Evolutionary conservation across 2,113 vertebrate genomes (phyloP), one percentile per base, ranked within the genome.

Genomic region (Xiphorhynchus elegans): DNA sequence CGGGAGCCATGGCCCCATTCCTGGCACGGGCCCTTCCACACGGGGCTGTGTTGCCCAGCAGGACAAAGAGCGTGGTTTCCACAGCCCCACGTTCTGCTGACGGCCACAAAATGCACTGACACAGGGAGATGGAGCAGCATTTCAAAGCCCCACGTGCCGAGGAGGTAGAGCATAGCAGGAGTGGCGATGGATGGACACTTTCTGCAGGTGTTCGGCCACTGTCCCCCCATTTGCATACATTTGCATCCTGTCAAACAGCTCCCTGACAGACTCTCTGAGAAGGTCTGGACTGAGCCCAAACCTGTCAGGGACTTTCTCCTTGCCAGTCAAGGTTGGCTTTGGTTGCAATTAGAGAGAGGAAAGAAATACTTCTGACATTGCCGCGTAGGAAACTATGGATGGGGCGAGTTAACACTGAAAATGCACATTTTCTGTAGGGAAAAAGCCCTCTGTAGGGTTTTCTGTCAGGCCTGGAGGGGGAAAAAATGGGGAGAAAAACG

Each of bases 231-330:
- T 98, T 98, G 96, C 98, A 98, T 98, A 83, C 17, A 98, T 98
- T 98, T 98, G 97, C 98, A 98, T 98, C 94, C 98, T 98, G 98
- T 98, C 98, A 98, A 97, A 97, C 97, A 96, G 97, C 88, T 95
- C 98, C 97, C 98, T 98, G 98, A 98, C 98, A 97, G 97, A 86
- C 84, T 96, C 97, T 97, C 97, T 98, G 98, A 98, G 97, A 98
- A 98, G 98, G 98, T 97, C 98, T 98, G 98, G 98, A 98, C 97
- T 89, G 96, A 77, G 96, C 98, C 98, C 98, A 98, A 98, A 98
- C 97, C 98, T 98, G 98, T 98, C 98, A 98, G 94, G 92, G 98
- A 97, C 97, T 98, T 98, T 98, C 98, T 98, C 98, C 98, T 98
- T 98, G 98, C 98, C 98, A 98, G 98, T 98, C 98, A 98, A 98